Conservation (phyloP, 2,888 invertebrate genomes). For the Papilio protenor region DNA sequence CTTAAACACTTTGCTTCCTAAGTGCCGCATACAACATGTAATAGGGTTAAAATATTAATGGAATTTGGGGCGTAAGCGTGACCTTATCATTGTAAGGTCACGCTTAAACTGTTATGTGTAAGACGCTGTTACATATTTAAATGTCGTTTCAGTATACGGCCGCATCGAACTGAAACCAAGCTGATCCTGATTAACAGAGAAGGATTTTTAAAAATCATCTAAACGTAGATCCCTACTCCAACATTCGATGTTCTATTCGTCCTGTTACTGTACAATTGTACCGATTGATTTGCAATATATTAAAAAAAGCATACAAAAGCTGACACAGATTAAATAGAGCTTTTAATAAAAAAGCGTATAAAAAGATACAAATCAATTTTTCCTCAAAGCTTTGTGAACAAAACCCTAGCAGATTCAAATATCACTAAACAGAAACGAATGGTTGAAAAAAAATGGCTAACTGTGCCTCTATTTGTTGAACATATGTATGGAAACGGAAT, state of each 20-base stretch:
- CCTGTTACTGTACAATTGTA: not conserved
- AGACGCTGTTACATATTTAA: too few species aligned
- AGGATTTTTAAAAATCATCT: too few species aligned
- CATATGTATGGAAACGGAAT: slow-evolving; percentile 31
- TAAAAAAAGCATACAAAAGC: slow-evolving; percentile 44
- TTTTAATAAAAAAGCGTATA: slow-evolving; percentile 1
- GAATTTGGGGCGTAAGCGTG: too few species aligned
- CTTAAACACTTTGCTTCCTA: too few species aligned
- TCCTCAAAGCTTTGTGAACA: slow-evolving; percentile 4
- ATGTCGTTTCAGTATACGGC: too few species aligned
- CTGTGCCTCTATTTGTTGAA: slow-evolving; percentile 23
- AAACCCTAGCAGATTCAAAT: slow-evolving; percentile 29
- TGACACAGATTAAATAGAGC: not conserved
- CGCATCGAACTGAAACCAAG: too few species aligned
- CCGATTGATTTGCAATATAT: slow-evolving; percentile 39
- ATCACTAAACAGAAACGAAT: slow-evolving; percentile 40
- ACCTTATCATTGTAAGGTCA: too few species aligned
- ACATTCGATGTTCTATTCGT: not conserved
- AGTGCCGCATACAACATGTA: too few species aligned
- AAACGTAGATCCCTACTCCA: not conserved
- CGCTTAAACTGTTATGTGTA: too few species aligned
- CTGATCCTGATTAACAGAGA: too few species aligned
- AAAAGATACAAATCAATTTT: slow-evolving; percentile 27
- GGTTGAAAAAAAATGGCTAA: slow-evolving; percentile 29
- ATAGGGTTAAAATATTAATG: too few species aligned